phyloP scores from a whole-genome alignment of 2,113 vertebrate genomes.

The Atractosteus spatula region DNA sequence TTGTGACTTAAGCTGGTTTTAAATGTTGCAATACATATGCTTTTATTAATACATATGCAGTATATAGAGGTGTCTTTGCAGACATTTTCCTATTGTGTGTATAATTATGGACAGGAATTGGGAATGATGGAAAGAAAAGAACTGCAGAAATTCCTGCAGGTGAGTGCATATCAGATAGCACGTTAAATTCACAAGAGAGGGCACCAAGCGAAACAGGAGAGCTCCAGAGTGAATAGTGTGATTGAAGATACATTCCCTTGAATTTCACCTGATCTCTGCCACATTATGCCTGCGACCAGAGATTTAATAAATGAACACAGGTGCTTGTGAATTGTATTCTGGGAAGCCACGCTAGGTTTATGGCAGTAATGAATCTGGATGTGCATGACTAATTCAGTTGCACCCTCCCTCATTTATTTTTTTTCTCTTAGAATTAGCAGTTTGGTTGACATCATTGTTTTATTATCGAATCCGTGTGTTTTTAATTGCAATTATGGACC shows the following conservation, averaged over 20 bases:
- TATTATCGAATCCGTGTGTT: conserved; percentile 92
- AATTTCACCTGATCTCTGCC: background rate
- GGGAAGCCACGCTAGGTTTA: conserved; percentile 83
- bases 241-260: background rate
- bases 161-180: too few relatives aligned
- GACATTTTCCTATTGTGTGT: too few relatives aligned
- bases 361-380: conserved; percentile 80
- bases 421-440: conserved; percentile 83
- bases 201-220: too few relatives aligned
- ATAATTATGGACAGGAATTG: too few relatives aligned
- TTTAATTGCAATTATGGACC: conserved; percentile 95
- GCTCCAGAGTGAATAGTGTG: too few relatives aligned
- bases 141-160: too few relatives aligned
- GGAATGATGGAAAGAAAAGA: too few relatives aligned
- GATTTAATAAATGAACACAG: background rate
- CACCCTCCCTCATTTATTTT: conserved; percentile 51
- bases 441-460: conserved; percentile 77
- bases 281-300: background rate
- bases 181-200: too few relatives aligned
- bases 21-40: too few relatives aligned
- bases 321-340: conserved; percentile 82
- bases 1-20: too few relatives aligned
- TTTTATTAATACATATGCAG: too few relatives aligned
- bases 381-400: conserved; percentile 67
- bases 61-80: too few relatives aligned